Evolutionary conservation across 2,888 invertebrate genomes (phyloP).

Genomic region (Litoditis marina): DNA sequence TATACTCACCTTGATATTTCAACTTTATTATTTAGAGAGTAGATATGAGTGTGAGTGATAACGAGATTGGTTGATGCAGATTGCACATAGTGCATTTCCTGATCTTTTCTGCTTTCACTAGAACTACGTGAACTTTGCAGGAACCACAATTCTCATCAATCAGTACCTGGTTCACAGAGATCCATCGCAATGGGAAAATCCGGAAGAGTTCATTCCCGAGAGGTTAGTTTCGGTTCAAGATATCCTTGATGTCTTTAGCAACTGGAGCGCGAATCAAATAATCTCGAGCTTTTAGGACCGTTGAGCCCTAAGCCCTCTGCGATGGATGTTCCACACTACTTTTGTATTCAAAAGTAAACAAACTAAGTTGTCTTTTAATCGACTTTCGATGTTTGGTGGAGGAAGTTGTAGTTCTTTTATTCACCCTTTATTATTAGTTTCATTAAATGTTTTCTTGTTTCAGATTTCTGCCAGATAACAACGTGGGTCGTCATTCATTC

Average conservation of each 20-base stretch:
- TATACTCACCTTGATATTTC: not conserved
- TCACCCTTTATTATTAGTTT: not conserved
- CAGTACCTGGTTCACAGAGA: conserved; percentile 63
- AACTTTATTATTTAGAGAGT: conserved; percentile 25
- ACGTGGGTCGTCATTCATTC: conserved; percentile 62
- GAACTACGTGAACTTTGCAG: too few species aligned
- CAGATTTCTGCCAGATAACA: conserved; percentile 62
- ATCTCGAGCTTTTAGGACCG: not conserved
- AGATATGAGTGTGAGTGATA: too few species aligned
- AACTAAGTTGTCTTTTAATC: too few species aligned
- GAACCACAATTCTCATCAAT: conserved; percentile 58
- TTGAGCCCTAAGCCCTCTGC: too few species aligned
- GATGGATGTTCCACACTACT: too few species aligned
- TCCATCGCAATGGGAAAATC: conserved; percentile 63
- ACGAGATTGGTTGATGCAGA: too few species aligned
- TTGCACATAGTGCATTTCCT: too few species aligned
- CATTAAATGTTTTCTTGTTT: not conserved
- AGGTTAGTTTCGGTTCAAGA: conserved; percentile 48
- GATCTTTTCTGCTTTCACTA: too few species aligned
- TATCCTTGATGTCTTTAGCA: not conserved
- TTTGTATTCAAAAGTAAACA: too few species aligned
- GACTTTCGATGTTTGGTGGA: too few species aligned
- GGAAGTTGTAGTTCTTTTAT: not conserved
- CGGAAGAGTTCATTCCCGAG: conserved; percentile 64
- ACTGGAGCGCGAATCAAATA: not conserved